Base-by-base conservation (phyloP, 2,797 vertebrate species). In the Acanthornis magna region DNA sequence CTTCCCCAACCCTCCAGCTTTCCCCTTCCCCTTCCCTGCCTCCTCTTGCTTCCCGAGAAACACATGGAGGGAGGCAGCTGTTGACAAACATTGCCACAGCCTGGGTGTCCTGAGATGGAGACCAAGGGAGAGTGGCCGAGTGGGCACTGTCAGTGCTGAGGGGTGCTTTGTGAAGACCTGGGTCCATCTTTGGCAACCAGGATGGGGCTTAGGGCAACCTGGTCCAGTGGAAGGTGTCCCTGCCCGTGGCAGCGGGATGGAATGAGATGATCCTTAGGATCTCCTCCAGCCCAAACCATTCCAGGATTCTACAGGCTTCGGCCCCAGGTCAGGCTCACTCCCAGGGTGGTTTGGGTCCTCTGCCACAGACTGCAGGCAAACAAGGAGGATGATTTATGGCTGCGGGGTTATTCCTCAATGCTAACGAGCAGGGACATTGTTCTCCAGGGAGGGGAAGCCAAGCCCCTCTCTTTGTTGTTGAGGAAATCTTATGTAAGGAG, bases 401-500 rank as follows among this genome's bases (percentile, higher is more conserved):
- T n/a, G 16, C 2, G 1, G 42, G 23, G 29, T 36, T 54, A 48
- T 57, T 90, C 54, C 6, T 29, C 73, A 34, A 0, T 9, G 19
- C 42, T 58, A 45, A 43, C 1, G 9, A 83, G 53, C 7, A 12
- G 61, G 78, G 90, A 72, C 70, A 29, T 71, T 20, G 58, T 76
- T 91, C 23, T 72, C 77, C 48, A 27, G 22, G 82, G 85, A 85
- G 60, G 61, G 91, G 86, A 93, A 96, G 94, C 84, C 78, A 62
- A 70, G 40, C 42, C 65, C 65, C 34, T 43, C 45, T 47, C 67
- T 93, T 89, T 92, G 85, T 91, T 11, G 0, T 58, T 72, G 76
- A 94, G 91, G 74, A 95, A 83, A 85, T 66, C 51, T 73, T 95
- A 89, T 3, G 2, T 91, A 74, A 97, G 93, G 74, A 88, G 61